phyloP scores from a whole-genome alignment of 2,113 vertebrate species.

The Pseudopodoces humilis region DNA sequence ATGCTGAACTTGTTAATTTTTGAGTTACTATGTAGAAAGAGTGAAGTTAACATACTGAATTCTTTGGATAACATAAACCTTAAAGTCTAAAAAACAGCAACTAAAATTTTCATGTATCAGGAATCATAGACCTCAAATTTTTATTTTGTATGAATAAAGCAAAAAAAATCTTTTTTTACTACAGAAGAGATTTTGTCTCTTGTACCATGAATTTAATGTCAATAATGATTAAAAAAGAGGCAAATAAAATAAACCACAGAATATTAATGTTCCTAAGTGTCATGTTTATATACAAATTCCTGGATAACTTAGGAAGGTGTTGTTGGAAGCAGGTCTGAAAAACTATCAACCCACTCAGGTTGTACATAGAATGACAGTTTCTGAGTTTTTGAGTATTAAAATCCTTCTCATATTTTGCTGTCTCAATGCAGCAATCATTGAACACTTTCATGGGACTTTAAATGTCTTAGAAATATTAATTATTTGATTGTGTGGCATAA shows the following conservation, averaged over 20 bases:
- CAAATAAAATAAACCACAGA: not conserved
- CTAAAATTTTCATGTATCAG: not conserved
- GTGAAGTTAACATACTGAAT: not conserved
- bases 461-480: not conserved
- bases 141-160: not conserved
- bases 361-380: not conserved
- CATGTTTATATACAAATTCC: not conserved
- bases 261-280: not conserved
- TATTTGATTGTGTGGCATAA: not conserved
- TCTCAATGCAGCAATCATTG: not conserved
- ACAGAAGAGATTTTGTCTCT: not conserved
- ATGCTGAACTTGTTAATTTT: not conserved
- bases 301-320: not conserved
- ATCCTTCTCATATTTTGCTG: not conserved
- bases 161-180: not conserved
- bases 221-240: not conserved
- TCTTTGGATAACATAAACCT: not conserved
- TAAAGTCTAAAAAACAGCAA: not conserved
- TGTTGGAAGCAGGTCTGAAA: not conserved
- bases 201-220: not conserved
- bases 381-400: not conserved
- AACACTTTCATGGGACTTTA: not conserved
- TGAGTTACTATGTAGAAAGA: not conserved
- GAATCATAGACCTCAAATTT: not conserved
- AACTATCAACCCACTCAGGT: not conserved